Conservation (phyloP, 2,888 invertebrate genomes). For the Ochlodes sylvanus region DNA sequence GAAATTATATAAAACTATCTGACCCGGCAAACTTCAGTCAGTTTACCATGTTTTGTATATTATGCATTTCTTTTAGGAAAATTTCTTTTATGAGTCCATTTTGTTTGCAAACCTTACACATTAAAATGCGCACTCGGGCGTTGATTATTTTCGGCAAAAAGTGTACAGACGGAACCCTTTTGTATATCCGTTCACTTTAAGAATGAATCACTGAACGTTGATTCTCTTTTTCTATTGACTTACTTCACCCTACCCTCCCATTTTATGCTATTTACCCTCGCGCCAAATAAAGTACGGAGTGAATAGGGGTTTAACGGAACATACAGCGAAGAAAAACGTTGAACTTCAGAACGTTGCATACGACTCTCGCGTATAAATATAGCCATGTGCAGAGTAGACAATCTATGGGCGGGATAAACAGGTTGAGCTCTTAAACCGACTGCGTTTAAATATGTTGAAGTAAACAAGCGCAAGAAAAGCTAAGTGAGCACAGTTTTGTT, state of each 20-base stretch:
- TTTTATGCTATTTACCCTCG: constrained; percentile 39
- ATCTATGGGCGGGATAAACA: constrained; percentile 14
- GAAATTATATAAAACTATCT: too few relatives aligned
- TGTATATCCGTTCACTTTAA: constrained; percentile 36
- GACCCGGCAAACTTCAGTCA: too few relatives aligned
- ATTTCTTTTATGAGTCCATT: background rate
- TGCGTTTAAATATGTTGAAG: background rate
- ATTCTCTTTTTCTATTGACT: constrained; percentile 38
- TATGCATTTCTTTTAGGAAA: background rate
- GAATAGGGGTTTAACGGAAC: constrained; percentile 37
- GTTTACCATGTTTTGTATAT: too few relatives aligned
- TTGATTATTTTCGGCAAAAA: constrained; percentile 33
- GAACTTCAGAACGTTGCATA: constrained; percentile 18
- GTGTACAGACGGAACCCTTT: constrained; percentile 25
- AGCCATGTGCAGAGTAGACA: constrained; percentile 4
- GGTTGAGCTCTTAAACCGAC: background rate
- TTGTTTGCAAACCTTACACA: background rate
- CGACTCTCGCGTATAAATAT: constrained; percentile 22
- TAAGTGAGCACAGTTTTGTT: too few relatives aligned
- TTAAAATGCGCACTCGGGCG: constrained; percentile 11
- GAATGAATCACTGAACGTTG: constrained; percentile 35
- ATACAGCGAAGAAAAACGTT: constrained; percentile 34
- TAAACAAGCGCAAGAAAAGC: too few relatives aligned
- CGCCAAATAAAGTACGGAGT: constrained; percentile 37
- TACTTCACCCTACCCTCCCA: constrained; percentile 36